Percentiles rank a stretch among this genome's conserved stretches.
Evolutionary conservation across 2,888 invertebrate species (phyloP).

Genomic region (Tribolium freemani): DNA sequence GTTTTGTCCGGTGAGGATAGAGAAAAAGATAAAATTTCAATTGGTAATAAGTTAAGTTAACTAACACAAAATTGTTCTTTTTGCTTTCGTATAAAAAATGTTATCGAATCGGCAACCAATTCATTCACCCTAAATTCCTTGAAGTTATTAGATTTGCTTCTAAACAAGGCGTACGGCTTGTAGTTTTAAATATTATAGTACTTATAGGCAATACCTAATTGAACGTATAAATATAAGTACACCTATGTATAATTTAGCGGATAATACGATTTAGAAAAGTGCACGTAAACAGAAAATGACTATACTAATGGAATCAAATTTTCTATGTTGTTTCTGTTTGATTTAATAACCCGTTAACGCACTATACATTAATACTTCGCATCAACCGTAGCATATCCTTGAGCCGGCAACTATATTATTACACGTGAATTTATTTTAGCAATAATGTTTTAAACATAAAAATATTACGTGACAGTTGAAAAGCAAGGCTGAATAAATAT

Average conservation of each 20-base stretch:
- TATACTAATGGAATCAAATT: constrained; percentile 21
- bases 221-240: constrained; percentile 25
- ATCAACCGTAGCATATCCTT: constrained; percentile 29
- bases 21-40: too few relatives aligned
- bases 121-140: constrained; percentile 17
- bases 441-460: constrained; percentile 17
- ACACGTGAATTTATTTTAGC: constrained; percentile 4
- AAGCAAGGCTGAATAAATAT: constrained; percentile 14
- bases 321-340: constrained; percentile 21
- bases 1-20: too few relatives aligned
- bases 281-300: constrained; percentile 34
- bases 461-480: constrained; percentile 7
- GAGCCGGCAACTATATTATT: not conserved
- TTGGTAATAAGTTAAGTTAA: too few relatives aligned
- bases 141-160: constrained; percentile 8
- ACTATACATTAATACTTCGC: constrained; percentile 19
- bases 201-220: constrained; percentile 10
- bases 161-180: not conserved
- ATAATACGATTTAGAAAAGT: constrained; percentile 29
- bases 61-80: too few relatives aligned
- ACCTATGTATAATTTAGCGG: constrained; percentile 18
- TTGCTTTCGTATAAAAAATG: too few relatives aligned
- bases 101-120: not conserved
- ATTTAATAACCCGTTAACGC: constrained; percentile 17
- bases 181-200: constrained; percentile 18